Conservation (phyloP, 1,140 invertebrate species). For the Cardiocondyla obscurior region DNA sequence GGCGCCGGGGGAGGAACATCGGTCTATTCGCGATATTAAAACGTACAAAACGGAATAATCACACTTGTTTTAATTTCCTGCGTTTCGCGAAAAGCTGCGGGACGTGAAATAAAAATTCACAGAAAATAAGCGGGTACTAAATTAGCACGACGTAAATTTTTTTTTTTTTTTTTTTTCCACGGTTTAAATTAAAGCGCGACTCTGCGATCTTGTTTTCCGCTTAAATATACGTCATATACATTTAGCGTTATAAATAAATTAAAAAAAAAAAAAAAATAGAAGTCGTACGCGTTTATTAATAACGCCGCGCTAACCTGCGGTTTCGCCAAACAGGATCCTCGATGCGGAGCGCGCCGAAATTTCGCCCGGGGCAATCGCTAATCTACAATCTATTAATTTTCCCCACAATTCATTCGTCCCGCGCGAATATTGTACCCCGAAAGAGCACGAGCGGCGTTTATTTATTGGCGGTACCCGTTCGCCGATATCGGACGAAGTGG, state of each 20-base stretch:
- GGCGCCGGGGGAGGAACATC: too few species aligned
- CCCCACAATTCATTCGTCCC: not conserved
- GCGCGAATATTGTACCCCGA: not conserved
- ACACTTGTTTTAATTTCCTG: not conserved
- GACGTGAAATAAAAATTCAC: not conserved
- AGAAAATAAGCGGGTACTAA: not conserved
- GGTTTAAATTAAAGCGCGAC: not conserved
- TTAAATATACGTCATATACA: not conserved
- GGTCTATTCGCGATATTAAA: not conserved
- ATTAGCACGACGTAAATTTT: not conserved
- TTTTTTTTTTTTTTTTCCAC: not conserved
- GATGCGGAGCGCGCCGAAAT: not conserved
- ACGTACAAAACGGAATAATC: not conserved
- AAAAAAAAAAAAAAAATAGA: not conserved
- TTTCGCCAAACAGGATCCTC: not conserved
- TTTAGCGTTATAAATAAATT: not conserved
- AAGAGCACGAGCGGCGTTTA: not conserved
- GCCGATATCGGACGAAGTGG: conserved; percentile 11
- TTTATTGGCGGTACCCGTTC: conserved; percentile 42
- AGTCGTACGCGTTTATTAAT: not conserved
- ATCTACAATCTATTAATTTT: conserved; percentile 23
- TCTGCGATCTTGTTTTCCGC: too few species aligned
- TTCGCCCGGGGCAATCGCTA: not conserved
- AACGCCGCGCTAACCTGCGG: too few species aligned
- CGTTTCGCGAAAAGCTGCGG: not conserved